Evolutionary conservation across 2,113 vertebrate genomes (phyloP), one percentile per base, ranked within the genome.

Genomic region (Archilochus colubris): DNA sequence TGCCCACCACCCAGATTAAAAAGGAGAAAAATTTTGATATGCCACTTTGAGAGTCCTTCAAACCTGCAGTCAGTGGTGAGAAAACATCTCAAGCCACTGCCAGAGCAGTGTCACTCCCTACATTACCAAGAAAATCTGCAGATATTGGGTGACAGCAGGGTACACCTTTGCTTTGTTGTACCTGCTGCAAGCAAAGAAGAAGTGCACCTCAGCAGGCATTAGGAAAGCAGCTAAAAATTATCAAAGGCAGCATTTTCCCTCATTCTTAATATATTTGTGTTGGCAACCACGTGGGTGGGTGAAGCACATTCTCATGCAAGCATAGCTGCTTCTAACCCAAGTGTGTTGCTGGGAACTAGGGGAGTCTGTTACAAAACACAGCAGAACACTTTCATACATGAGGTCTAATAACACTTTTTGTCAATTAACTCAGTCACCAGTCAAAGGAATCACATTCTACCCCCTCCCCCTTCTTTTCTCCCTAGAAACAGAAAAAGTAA

Each of bases 341-440:
- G 61, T 8, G 2, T 63, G 74, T 78, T 81, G 53, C 80, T 93
- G 76, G 86, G 86, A 96, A 94, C 88, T 78, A 46, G 8, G 63
- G 46, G 86, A 66, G 75, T 95, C 91, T 8, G 14, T 94, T 88
- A 92, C 89, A 91, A 94, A 93, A 89, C 90, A 40, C 67, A 28
- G 76, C 55, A 78, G 91, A 77, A 69, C 63, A 36, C 58, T 50
- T 96, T 82, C 59, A 85, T 64, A 33, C 62, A 4, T 62, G 2
- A 54, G 68, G 73, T 50, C 55, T 97, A 96, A 97, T 95, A 95
- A 86, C 93, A 88, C 61, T 89, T 83, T 96, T 91, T 95, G 93
- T 97, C 96, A 97, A 97, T 97, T 94, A 94, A 84, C 82, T 94
- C 96, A 96, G 94, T 91, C 72, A 24, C 87, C 86, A 9, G 63